Conservation (phyloP, 2,797 vertebrate genomes). For the Fistularia tabacaria region DNA sequence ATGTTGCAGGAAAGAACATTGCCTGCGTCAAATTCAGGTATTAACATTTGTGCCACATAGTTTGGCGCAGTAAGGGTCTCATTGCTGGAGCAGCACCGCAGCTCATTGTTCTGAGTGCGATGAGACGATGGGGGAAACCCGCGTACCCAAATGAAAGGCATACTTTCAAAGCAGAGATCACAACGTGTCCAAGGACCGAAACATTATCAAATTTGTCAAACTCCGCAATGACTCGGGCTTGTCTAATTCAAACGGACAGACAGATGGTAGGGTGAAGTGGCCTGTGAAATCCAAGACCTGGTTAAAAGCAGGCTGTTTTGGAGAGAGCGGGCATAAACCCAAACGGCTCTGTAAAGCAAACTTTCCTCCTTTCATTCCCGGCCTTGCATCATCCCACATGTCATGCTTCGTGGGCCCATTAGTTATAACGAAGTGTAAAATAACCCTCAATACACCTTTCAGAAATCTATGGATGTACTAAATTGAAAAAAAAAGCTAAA, state of each 20-base stretch:
- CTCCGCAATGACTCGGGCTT: conserved; percentile 51
- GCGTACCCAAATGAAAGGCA: conserved; percentile 37
- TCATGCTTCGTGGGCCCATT: conserved; percentile 67
- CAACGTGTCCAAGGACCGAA: conserved; percentile 32
- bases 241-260: conserved; percentile 57
- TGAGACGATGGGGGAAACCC: conserved; percentile 33
- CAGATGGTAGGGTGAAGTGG: conserved; percentile 52
- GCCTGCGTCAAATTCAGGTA: no score
- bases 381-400: conserved; percentile 42
- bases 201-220: conserved; percentile 67
- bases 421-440: conserved; percentile 70
- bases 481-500: background rate
- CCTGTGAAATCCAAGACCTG: conserved; percentile 63
- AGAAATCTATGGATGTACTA: conserved; percentile 28
- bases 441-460: conserved; percentile 59
- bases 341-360: conserved; percentile 43
- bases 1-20: no score
- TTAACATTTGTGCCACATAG: no score
- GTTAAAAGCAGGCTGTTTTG: conserved; percentile 50
- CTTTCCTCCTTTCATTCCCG: conserved; percentile 55
- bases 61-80: conserved; percentile 1
- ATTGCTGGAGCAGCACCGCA: no score
- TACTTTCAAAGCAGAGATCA: conserved; percentile 46
- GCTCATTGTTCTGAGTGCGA: conserved; percentile 15
- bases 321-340: conserved; percentile 49